Base-by-base conservation (phyloP, 2,113 vertebrate species). In the Petromus typicus region DNA sequence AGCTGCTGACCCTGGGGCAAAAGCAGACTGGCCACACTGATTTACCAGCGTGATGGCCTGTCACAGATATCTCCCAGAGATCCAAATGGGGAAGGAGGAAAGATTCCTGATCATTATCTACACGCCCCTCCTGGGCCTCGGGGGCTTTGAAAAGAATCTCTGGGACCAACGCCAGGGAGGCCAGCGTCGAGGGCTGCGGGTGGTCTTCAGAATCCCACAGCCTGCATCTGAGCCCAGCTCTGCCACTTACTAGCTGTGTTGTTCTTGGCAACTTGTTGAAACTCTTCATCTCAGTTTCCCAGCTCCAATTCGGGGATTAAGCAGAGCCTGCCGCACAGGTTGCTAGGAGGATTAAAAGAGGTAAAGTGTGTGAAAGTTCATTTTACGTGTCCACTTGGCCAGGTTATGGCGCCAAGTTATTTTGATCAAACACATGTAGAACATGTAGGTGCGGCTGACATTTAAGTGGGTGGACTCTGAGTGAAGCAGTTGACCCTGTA, bases 241-340 rank as follows among this genome's bases (percentile, higher is more conserved):
- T 85, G 75, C 85, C 32, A 48, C 73, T 71, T 88, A 59, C 66
- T 61, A 17, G 43, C 59, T 45, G 43, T 86, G 85, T 61, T 93
- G 73, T 89, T 90, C 92, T 71, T 59, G 92, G 54, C 76, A 89
- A 87, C n/a, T 56, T 84, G 51, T 48, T 80, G 78, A 75, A 48
- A 14, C 56, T 86, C 51, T 59, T 86, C 27, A 91, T 23, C 84
- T 91, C 86, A 63, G 45, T 56, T 94, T 67, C 27, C 34, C 63
- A 56, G 27, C 23, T 51, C 81, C 13, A 64, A 93, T 23, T 8
- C 40, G 20, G 48, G 51, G 32, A 88, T 45, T 45, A 78, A 18
- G 48, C 23, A 25, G 30, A 22, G 14, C 22, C 80, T 66, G 18
- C 45, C 34, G 61, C n/a, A 43, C 18, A 61, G 11, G 64, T 22